These are phyloP conservation scores for Phoxinus phoxinus DNA, from an alignment of 2,113 vertebrate species.

Conservation along the genomic window DNA sequence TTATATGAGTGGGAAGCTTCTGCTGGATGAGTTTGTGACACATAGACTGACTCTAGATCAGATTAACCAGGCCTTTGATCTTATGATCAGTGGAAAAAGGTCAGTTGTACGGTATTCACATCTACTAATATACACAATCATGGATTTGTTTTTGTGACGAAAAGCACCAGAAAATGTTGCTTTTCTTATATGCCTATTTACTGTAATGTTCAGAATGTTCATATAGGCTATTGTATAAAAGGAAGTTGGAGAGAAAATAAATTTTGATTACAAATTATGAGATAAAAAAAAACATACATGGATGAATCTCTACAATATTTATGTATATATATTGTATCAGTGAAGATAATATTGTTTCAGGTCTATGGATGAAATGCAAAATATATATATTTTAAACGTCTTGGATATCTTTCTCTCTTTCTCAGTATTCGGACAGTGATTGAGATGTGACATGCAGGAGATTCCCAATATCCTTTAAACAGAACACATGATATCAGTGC, in stretches of 20 bases:
- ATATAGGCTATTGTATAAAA: not conserved
- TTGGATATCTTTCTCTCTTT: not conserved
- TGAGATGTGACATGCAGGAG: constrained; percentile 48
- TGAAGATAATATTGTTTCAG: too few species aligned
- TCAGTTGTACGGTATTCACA: constrained; percentile 38
- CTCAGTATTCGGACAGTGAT: constrained; percentile 65
- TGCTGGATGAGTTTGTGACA: constrained; percentile 79
- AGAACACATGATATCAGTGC: not conserved
- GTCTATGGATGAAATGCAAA: not conserved
- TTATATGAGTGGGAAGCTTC: constrained; percentile 76
- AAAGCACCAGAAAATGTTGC: not conserved
- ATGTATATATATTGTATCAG: too few species aligned
- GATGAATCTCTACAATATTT: too few species aligned
- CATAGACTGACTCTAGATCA: constrained; percentile 74
- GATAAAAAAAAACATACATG: too few species aligned
- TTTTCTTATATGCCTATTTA: not conserved
- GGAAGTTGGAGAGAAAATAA: too few species aligned
- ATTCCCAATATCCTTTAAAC: not conserved
- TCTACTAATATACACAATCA: not conserved
- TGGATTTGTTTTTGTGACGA: not conserved
- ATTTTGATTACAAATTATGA: too few species aligned
- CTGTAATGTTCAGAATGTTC: not conserved
- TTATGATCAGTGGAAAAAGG: constrained; percentile 74
- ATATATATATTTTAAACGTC: not conserved
- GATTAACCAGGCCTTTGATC: constrained; percentile 78